Conservation (phyloP, 2,113 vertebrate species). For the Pycnonotus jocosus region DNA sequence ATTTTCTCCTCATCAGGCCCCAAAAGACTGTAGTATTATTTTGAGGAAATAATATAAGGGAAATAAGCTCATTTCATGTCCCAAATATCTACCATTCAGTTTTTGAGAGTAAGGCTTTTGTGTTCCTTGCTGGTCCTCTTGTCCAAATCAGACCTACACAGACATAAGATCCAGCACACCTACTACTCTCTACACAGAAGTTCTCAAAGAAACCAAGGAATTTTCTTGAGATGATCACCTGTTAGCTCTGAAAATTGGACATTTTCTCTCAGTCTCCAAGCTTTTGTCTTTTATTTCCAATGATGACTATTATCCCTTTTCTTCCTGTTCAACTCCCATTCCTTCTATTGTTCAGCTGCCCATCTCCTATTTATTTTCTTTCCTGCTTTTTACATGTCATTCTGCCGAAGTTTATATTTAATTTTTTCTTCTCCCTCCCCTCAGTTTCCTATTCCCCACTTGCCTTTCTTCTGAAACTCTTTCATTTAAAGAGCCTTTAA, state of each 20-base stretch:
- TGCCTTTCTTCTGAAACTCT: not conserved
- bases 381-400: not conserved
- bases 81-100: not conserved
- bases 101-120: not conserved
- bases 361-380: not conserved
- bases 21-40: not conserved
- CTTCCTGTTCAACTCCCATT: not conserved
- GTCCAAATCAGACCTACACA: not conserved
- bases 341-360: not conserved
- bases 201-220: not conserved
- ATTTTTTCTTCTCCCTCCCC: not conserved
- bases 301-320: not conserved
- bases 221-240: not conserved
- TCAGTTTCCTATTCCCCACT: not conserved
- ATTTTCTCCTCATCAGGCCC: not conserved
- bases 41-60: not conserved
- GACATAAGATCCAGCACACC: not conserved
- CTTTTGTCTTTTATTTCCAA: not conserved
- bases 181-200: not conserved
- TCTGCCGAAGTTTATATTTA: not conserved
- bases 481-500: not conserved
- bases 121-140: not conserved
- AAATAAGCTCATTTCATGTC: not conserved
- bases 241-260: not conserved
- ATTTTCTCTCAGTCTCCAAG: not conserved